phyloP scores from a whole-genome alignment of 2,113 vertebrate species.

The Asarcornis scutulata region DNA sequence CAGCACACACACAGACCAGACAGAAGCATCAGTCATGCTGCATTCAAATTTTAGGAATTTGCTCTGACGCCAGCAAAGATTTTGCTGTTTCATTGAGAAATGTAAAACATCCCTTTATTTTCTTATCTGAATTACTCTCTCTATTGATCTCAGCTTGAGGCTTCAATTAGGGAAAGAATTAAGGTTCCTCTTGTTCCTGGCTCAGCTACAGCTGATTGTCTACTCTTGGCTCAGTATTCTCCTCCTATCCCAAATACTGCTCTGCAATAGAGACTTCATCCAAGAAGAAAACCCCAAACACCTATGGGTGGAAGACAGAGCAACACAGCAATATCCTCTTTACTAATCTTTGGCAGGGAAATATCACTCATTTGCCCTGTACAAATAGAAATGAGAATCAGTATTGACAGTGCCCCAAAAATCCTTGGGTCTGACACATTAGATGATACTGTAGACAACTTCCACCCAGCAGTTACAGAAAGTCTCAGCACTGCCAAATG shows the following conservation, averaged over 20 bases:
- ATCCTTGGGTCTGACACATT: conserved; percentile 71
- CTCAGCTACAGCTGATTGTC: conserved; percentile 48
- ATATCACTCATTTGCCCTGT: conserved; percentile 53
- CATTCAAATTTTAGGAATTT: conserved; percentile 26
- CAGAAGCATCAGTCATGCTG: conserved; percentile 3
- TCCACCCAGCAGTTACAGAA: conserved; percentile 60
- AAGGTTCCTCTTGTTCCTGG: conserved; percentile 41
- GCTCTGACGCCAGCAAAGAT: conserved; percentile 2
- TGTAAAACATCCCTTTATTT: conserved; percentile 48
- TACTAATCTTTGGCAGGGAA: conserved; percentile 69
- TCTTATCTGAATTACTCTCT: conserved; percentile 32
- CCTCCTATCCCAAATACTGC: conserved; percentile 27
- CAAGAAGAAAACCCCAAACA: conserved; percentile 73
- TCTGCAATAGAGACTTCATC: conserved; percentile 19
- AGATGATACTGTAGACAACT: conserved; percentile 68
- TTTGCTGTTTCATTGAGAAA: conserved; percentile 65
- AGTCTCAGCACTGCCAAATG: conserved; percentile 39
- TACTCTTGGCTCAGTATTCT: conserved; percentile 6
- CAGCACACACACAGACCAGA: neutral
- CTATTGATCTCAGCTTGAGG: conserved; percentile 36
- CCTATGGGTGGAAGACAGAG: conserved; percentile 66
- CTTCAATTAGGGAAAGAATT: conserved; percentile 61
- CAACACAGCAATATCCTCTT: conserved; percentile 69
- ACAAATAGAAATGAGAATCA: conserved; percentile 71
- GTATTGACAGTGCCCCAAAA: conserved; percentile 68